phyloP scores from a whole-genome alignment of 2,797 vertebrate species.

The Helostoma temminkii region DNA sequence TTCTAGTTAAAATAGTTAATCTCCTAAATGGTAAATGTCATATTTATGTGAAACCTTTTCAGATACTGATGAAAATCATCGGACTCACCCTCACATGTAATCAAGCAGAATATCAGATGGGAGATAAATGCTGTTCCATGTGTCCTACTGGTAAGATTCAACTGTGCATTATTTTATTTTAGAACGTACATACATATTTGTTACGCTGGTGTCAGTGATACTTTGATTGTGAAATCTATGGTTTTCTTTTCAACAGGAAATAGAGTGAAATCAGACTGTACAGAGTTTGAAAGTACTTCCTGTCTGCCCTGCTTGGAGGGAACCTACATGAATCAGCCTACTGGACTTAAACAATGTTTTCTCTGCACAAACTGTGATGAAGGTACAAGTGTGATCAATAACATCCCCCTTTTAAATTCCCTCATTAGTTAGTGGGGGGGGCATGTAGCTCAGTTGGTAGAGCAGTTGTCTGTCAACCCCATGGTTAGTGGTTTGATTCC shows the following conservation, averaged over 20 bases:
- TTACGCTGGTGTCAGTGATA: too few relatives aligned
- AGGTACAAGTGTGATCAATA: too few relatives aligned
- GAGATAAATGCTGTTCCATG: constrained; percentile 41
- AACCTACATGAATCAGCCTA: constrained; percentile 43
- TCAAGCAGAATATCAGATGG: constrained; percentile 30
- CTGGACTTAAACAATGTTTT: not conserved
- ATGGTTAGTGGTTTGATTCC: too few relatives aligned
- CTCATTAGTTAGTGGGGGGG: too few relatives aligned
- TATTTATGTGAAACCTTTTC: too few relatives aligned
- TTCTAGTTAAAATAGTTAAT: too few relatives aligned
- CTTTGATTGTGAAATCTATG: too few relatives aligned
- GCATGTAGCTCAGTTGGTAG: too few relatives aligned
- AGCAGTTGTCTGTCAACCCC: too few relatives aligned
- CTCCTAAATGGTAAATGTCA: too few relatives aligned
- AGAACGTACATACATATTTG: too few relatives aligned
- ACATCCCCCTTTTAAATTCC: too few relatives aligned
- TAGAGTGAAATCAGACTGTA: constrained; percentile 47
- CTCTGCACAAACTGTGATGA: constrained; percentile 25
- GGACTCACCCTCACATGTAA: not conserved
- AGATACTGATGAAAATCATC: not conserved
- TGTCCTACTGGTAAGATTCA: constrained; percentile 49
- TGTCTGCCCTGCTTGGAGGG: constrained; percentile 40
- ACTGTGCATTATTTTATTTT: not conserved
- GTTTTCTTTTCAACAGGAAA: constrained; percentile 42
- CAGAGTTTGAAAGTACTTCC: constrained; percentile 13